Conservation (phyloP, 2,797 vertebrate species). For the Sciurus vulgaris region DNA sequence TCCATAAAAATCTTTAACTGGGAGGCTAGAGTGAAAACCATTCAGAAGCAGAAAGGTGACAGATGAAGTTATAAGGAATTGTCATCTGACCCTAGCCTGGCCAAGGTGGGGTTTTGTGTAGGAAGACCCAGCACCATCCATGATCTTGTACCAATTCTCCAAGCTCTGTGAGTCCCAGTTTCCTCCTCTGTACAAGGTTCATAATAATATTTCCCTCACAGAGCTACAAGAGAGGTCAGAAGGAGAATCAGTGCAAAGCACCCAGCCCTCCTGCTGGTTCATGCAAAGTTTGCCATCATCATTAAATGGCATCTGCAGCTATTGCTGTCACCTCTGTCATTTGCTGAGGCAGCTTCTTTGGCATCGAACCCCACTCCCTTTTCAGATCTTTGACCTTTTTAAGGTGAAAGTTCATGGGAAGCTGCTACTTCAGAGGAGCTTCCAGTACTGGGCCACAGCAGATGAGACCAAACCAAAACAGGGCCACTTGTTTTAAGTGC, state of each 20-base stretch:
- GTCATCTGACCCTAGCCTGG: background rate
- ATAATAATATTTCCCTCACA: background rate
- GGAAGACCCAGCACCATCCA: background rate
- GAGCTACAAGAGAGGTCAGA: background rate
- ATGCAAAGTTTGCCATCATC: background rate
- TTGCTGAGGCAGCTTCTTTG: background rate
- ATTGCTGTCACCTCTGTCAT: background rate
- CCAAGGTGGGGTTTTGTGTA: background rate
- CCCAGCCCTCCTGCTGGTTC: background rate
- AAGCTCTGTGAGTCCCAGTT: background rate
- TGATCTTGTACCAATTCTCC: background rate
- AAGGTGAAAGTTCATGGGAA: background rate
- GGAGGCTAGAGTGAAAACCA: background rate
- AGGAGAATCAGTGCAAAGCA: background rate
- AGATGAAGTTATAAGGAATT: no score
- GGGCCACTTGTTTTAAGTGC: background rate
- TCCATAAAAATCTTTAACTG: background rate
- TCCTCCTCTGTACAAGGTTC: background rate
- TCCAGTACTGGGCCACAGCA: no score
- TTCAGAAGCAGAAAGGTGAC: background rate
- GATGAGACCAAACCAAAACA: background rate
- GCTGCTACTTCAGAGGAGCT: no score
- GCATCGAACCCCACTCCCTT: background rate
- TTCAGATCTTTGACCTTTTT: background rate
- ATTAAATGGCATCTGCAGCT: background rate